These are phyloP conservation scores for Himalopsyche kuldschensis DNA, from an alignment of 2,888 invertebrate genomes.

Conservation along the genomic window DNA sequence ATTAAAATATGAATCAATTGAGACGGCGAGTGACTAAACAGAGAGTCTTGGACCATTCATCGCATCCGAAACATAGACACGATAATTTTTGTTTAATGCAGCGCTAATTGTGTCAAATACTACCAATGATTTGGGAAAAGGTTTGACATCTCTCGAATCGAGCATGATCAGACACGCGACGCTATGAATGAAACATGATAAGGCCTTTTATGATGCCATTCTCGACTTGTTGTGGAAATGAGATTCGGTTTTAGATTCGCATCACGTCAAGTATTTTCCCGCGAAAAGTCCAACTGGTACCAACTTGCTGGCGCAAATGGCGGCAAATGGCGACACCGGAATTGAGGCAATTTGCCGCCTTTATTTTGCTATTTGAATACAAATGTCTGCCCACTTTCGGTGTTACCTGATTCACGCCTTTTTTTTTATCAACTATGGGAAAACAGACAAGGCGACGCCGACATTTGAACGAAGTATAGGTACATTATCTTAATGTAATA, in stretches of 20 bases:
- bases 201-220: constrained; percentile 9
- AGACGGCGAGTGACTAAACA: too few relatives aligned
- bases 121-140: neutral
- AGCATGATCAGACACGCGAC: neutral
- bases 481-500: too few relatives aligned
- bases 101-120: too few relatives aligned
- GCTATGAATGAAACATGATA: neutral
- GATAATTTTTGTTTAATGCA: too few relatives aligned
- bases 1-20: too few relatives aligned
- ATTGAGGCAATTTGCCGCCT: constrained; percentile 3
- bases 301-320: neutral
- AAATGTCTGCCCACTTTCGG: neutral
- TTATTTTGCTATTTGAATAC: constrained; percentile 10
- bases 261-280: constrained; percentile 5
- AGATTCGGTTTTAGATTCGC: constrained; percentile 11
- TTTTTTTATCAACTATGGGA: neutral
- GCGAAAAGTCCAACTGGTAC: neutral
- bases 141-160: neutral
- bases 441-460: neutral
- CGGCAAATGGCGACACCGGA: constrained; percentile 3
- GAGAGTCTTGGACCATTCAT: too few relatives aligned
- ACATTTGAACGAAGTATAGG: too few relatives aligned
- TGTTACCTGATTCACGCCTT: neutral
- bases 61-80: too few relatives aligned
- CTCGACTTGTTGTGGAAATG: constrained; percentile 9